Percentiles rank a stretch among this genome's conserved stretches.
These are phyloP conservation scores for Ochlodes sylvanus DNA, from an alignment of 2,888 invertebrate species.

Conservation along the genomic window DNA sequence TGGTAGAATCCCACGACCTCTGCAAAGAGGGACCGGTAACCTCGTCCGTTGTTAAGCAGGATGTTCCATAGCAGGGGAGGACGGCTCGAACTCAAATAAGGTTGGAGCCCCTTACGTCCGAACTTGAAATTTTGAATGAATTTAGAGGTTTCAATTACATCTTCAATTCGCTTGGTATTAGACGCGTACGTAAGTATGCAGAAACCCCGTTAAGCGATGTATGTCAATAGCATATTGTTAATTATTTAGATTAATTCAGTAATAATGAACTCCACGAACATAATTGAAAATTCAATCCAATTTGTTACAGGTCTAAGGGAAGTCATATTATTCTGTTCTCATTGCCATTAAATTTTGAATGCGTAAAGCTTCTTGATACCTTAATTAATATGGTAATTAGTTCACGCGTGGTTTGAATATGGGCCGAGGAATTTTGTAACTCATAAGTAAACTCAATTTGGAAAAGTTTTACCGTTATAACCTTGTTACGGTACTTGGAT, in stretches of 20 bases:
- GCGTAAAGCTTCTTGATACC: constrained; percentile 17
- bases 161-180: too few species aligned
- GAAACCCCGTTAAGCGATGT: too few species aligned
- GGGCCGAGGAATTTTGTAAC: constrained; percentile 20
- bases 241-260: not conserved
- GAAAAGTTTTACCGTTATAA: constrained; percentile 12
- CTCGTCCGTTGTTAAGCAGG: too few species aligned
- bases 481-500: not conserved
- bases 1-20: too few species aligned
- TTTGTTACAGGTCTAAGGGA: not conserved
- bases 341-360: not conserved
- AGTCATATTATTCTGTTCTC: not conserved
- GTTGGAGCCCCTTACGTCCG: too few species aligned
- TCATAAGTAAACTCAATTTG: constrained; percentile 25
- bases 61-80: too few species aligned
- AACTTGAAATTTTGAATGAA: too few species aligned
- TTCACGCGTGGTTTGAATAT: constrained; percentile 20
- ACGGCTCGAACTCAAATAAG: too few species aligned
- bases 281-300: not conserved
- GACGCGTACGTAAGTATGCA: too few species aligned
- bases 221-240: too few species aligned
- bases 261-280: not conserved
- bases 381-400: constrained; percentile 30
- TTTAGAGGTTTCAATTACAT: too few species aligned
- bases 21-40: too few species aligned